Base-by-base conservation (phyloP, 2,888 invertebrate genomes). In the Meghimatium bilineatum region DNA sequence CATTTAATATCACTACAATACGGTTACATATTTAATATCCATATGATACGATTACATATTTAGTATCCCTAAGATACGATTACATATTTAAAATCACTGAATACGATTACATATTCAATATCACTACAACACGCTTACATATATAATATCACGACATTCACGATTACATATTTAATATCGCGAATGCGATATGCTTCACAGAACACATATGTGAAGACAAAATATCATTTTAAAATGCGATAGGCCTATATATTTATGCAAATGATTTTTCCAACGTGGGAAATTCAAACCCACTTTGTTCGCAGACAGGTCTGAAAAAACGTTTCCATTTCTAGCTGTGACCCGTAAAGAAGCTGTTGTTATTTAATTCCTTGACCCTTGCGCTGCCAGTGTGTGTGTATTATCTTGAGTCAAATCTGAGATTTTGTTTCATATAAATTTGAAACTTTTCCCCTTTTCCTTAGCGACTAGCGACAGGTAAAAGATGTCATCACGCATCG, bases 401-500 rank as follows among this genome's bases (percentile, higher is more conserved):
- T 69, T 69, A 69, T 69, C 69, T 69, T 34, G 36, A 36, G 36
- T 69, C 69, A 17, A 20, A 69, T 69, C 69, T 36, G 14, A 69
- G 69, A 36, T 69, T 36, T 69, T 6, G 34, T 69, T 36, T 69
- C 69, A 17, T 36, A 69, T 69, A 36, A 69, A 69, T 34, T 36
- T 20, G 69, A 36, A 69, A 69, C 69, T 69, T 69, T 69, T 69
- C 69, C 36, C 20, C 36, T 69, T 69, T 20, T 20, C n/a, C 14
- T 69, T 12, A 6, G 23, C 20, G 34, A 20, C 17, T 56, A 5
- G 6, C 20, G 69, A 36, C 36, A 69, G 36, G 17, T 8, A 20
- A 36, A 36, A 36, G 69, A 34, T 69, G 75, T 17, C 29, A 75
- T 56, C 75, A 75, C 75, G 75, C 75, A 49, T 75, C 32, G 75